Conservation (phyloP, 2,797 vertebrate genomes). For the Allochrocebus solatus region DNA sequence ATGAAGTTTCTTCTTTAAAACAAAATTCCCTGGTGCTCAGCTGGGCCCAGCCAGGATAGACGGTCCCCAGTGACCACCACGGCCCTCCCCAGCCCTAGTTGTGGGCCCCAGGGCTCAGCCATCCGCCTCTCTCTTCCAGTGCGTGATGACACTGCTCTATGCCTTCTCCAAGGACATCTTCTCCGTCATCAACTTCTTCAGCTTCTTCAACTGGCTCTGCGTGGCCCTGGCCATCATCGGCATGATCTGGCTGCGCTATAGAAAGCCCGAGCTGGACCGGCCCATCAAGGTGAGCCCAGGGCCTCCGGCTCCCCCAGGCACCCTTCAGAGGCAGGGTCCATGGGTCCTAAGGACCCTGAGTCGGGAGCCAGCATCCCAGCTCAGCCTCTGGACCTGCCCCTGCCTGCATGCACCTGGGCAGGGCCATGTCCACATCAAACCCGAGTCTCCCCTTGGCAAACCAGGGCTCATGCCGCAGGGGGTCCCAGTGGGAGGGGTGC, state of each 20-base stretch:
- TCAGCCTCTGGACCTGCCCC: background rate
- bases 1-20: background rate
- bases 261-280: slow-evolving; percentile 93
- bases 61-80: rapidly evolving
- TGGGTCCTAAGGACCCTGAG: background rate
- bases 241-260: slow-evolving; percentile 97
- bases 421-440: rapidly evolving
- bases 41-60: background rate
- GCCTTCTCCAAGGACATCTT: slow-evolving; percentile 97
- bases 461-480: background rate
- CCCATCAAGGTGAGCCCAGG: slow-evolving; percentile 93
- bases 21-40: too few relatives aligned
- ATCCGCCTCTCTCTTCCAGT: slow-evolving; percentile 83
- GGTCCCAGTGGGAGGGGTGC: rapidly evolving
- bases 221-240: slow-evolving; percentile 96
- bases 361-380: rapidly evolving
- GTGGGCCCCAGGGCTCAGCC: background rate
- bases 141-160: slow-evolving; percentile 95
- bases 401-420: background rate
- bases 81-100: rapidly evolving
- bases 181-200: slow-evolving; percentile 99
- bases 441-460: background rate
- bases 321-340: background rate
- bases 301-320: background rate
- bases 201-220: slow-evolving; percentile 99